Evolutionary conservation across 1,140 invertebrate genomes (phyloP).

Genomic region (Bombus polaris): DNA sequence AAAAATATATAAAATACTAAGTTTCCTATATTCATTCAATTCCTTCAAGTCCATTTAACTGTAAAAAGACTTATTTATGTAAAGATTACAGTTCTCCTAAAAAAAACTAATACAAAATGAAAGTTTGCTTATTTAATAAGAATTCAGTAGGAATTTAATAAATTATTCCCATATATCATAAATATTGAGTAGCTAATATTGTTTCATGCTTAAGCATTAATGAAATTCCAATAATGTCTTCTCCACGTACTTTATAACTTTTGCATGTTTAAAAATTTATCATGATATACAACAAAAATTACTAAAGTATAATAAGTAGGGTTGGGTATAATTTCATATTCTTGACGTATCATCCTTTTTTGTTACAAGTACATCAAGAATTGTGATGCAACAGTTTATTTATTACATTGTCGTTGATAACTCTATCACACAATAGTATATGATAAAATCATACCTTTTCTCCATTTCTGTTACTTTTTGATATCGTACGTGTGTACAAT

Average conservation of each 20-base stretch:
- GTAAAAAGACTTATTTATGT: no score
- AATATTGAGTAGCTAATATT: no score
- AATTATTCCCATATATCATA: no score
- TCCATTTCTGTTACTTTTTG: constrained; percentile 47
- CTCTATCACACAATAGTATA: constrained; percentile 74
- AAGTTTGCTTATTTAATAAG: no score
- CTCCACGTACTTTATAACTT: no score
- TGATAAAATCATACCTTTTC: constrained; percentile 57
- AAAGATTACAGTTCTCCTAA: no score
- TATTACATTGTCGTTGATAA: constrained; percentile 74
- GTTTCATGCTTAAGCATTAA: no score
- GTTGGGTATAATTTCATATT: background rate
- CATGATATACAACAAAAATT: background rate
- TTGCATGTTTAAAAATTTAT: background rate
- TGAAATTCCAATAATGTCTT: no score
- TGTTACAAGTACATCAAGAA: constrained; percentile 46
- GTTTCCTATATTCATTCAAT: background rate
- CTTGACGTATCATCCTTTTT: background rate
- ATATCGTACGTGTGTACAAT: constrained; percentile 62
- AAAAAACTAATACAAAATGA: no score
- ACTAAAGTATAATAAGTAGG: background rate
- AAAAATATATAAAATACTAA: constrained; percentile 48
- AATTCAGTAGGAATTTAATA: no score
- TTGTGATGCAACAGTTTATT: constrained; percentile 73
- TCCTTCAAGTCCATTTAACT: background rate